Conservation (phyloP, 2,113 vertebrate species). For the Entomyzon cyanotis region DNA sequence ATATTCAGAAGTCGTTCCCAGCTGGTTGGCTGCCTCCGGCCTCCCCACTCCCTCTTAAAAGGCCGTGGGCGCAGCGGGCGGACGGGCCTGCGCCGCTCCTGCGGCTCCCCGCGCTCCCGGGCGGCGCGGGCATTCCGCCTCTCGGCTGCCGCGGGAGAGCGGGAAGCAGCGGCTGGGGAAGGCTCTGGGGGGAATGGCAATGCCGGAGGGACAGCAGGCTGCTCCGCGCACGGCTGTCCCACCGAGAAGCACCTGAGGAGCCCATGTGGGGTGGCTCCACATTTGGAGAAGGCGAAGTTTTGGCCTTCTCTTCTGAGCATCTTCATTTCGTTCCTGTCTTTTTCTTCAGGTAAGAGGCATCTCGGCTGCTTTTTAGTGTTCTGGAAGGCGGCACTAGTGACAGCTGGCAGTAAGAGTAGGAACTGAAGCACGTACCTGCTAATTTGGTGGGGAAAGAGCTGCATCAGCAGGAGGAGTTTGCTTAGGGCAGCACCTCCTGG, state of each 20-base stretch:
- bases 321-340: background rate
- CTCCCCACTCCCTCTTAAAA: conserved; percentile 48
- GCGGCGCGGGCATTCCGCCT: background rate
- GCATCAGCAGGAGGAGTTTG: background rate
- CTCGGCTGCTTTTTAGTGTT: background rate
- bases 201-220: background rate
- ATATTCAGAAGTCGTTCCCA: conserved; percentile 74
- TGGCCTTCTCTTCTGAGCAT: background rate
- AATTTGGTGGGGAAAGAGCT: background rate
- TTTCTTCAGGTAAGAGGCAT: background rate
- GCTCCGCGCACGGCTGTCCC: background rate
- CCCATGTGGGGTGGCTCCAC: fast-evolving
- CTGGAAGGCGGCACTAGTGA: background rate
- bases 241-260: background rate
- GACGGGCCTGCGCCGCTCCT: background rate
- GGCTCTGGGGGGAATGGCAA: background rate
- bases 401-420: background rate
- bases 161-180: background rate
- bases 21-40: conserved; percentile 67
- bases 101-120: background rate
- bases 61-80: background rate
- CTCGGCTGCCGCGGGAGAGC: fast-evolving
- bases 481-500: background rate
- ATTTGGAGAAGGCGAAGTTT: background rate
- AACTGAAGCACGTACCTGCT: background rate